Base-by-base conservation (phyloP, 2,888 invertebrate species). In the Chymomyza procnemis region DNA sequence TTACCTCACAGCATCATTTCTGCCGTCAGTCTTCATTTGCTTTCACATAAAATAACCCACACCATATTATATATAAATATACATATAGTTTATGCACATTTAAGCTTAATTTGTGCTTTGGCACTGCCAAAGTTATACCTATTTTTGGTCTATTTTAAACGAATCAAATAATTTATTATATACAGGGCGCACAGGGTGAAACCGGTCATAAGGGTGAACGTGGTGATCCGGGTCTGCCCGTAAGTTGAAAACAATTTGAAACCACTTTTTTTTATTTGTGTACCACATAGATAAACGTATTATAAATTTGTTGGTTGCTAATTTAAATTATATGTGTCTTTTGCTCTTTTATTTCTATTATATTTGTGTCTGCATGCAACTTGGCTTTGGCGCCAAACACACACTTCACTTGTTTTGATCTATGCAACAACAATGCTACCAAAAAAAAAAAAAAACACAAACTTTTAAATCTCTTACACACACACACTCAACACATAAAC, bases 211-310 rank as follows among this genome's bases (percentile, higher is more conserved):
- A 97, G 92, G 97, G 97, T 80, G 97, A 97, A 92, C 93, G 97
- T 75, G 97, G 97, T 61, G 97, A 97, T 92, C 97, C 97, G 78
- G 97, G 97, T 89, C 92, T 97, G 88, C 97, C 97, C 90, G 97
- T 97, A 94, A 93, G 96, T 54, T 54, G 22, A 50, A 6, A 14
- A 18, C 19, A 50, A 18, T 50, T 50, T 55, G 18, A 50, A 50
- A 30, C n/a, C n/a, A n/a, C 54, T 21, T 8, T 21, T 21, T 6
- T 50, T 5, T 50, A 18, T 26, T 57, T 57, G 61, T 63, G 34
- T 22, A 69, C 77, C 30, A 66, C 50, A 67, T 73, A 48, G 55
- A 60, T 67, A 21, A 16, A 59, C 46, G 58, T 41, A 47, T 46
- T 59, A 48, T 21, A 34, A n/a, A 50, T 69, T 58, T 79, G 73